These are phyloP conservation scores for Pegoplata infirma DNA, from an alignment of 2,888 invertebrate genomes.

Conservation along the genomic window DNA sequence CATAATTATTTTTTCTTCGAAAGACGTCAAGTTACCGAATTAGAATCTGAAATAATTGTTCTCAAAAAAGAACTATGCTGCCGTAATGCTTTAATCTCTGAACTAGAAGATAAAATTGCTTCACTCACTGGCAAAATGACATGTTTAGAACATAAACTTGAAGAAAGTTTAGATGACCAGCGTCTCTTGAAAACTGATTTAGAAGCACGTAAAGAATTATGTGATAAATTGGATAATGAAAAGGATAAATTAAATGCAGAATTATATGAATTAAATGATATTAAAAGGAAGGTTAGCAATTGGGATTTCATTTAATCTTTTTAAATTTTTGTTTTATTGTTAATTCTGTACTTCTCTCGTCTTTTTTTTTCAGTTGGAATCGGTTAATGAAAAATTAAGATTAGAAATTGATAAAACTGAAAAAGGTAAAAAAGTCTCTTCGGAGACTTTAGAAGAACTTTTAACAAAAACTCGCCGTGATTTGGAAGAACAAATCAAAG, in stretches of 20 bases:
- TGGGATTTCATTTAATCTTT: not conserved
- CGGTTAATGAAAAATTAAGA: constrained; percentile 79
- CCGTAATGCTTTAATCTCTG: constrained; percentile 79
- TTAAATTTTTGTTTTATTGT: not conserved
- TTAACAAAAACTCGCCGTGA: constrained; percentile 81
- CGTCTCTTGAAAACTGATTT: constrained; percentile 82
- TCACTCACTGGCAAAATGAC: constrained; percentile 80
- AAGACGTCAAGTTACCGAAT: constrained; percentile 79
- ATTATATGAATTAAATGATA: constrained; percentile 78
- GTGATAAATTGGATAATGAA: constrained; percentile 83
- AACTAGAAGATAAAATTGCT: constrained; percentile 80
- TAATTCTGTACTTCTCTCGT: too few relatives aligned
- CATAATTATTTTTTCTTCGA: not conserved
- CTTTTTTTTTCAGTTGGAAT: constrained; percentile 78
- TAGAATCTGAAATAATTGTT: constrained; percentile 81
- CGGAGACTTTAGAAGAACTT: constrained; percentile 81
- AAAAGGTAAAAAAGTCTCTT: constrained; percentile 73
- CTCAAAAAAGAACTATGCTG: constrained; percentile 83
- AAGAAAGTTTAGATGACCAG: constrained; percentile 81
- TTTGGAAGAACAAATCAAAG: constrained; percentile 77
- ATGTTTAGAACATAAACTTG: constrained; percentile 83
- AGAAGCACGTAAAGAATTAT: constrained; percentile 81
- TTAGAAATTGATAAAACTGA: constrained; percentile 68
- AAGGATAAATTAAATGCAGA: constrained; percentile 82
- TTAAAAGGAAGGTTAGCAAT: constrained; percentile 68